Conservation (phyloP, 1,140 invertebrate genomes). For the Eriocheir sinensis region DNA sequence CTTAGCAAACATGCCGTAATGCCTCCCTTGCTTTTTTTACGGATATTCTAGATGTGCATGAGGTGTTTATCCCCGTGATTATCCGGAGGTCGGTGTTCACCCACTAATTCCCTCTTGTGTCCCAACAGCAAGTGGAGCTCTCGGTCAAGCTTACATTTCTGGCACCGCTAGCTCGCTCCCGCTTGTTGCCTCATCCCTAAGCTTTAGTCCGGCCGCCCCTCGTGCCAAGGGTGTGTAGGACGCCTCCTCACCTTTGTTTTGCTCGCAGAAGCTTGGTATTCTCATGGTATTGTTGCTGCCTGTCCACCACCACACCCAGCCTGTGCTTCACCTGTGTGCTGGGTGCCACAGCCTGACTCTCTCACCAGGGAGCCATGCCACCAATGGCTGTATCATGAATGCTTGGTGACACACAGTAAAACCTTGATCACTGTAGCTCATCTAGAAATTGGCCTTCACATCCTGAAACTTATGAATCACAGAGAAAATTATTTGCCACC, state of each 20-base stretch:
- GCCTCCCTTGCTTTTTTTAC: background rate
- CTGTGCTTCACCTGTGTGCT: background rate
- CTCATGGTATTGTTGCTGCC: background rate
- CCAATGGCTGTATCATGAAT: background rate
- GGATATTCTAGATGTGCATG: background rate
- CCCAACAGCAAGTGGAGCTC: constrained; percentile 41
- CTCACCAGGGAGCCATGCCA: background rate
- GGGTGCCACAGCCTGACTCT: background rate
- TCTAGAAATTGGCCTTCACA: background rate
- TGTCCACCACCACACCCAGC: background rate
- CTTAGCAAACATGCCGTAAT: no score
- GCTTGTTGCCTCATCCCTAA: constrained; percentile 62
- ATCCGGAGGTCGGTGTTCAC: background rate
- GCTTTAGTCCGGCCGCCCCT: constrained; percentile 44
- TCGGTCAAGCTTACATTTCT: constrained; percentile 64
- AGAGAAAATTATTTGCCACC: no score
- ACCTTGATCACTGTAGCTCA: background rate
- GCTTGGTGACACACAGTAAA: background rate
- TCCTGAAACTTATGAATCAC: no score
- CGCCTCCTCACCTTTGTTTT: background rate
- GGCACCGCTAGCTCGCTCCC: constrained; percentile 38
- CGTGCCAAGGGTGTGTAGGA: constrained; percentile 6
- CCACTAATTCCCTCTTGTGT: constrained; percentile 23
- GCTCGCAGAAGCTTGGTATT: constrained; percentile 12
- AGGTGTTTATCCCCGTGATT: background rate